Evolutionary conservation across 2,888 invertebrate genomes (phyloP).

Genomic region (Calameuta filiformis): DNA sequence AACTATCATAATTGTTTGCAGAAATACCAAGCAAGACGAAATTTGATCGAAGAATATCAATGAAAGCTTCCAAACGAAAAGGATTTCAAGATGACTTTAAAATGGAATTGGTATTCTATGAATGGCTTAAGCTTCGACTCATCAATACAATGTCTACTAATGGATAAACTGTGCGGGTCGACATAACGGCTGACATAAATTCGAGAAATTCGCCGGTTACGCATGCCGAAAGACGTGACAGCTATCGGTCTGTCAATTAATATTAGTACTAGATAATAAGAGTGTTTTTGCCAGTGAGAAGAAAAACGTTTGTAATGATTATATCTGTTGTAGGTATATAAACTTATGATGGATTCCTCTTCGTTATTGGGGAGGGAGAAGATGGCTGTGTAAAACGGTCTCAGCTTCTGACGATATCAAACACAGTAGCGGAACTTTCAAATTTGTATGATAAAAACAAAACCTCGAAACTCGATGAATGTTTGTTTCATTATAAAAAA

Average conservation of each 20-base stretch:
- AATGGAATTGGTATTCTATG: slow-evolving; percentile 71
- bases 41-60: not conserved
- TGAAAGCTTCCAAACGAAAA: slow-evolving; percentile 51
- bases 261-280: not conserved
- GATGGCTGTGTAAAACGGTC: not conserved
- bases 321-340: not conserved
- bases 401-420: not conserved
- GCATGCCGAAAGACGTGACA: not conserved
- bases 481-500: not conserved
- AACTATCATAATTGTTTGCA: slow-evolving; percentile 11
- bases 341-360: not conserved
- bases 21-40: slow-evolving; percentile 54
- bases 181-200: not conserved
- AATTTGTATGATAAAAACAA: not conserved
- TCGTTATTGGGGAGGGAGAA: not conserved
- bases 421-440: not conserved
- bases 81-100: slow-evolving; percentile 44
- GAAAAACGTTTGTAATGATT: not conserved
- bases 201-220: not conserved
- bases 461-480: not conserved
- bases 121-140: slow-evolving; percentile 69
- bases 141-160: slow-evolving; percentile 49
- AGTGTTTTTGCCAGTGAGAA: not conserved
- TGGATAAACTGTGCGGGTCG: slow-evolving; percentile 28
- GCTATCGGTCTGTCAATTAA: not conserved